Evolutionary conservation across 30 jellyfish, hydroid and myxozoan species (phyloP), one percentile per base, ranked within the genome.

Genomic region (Cassiopea xamachana): DNA sequence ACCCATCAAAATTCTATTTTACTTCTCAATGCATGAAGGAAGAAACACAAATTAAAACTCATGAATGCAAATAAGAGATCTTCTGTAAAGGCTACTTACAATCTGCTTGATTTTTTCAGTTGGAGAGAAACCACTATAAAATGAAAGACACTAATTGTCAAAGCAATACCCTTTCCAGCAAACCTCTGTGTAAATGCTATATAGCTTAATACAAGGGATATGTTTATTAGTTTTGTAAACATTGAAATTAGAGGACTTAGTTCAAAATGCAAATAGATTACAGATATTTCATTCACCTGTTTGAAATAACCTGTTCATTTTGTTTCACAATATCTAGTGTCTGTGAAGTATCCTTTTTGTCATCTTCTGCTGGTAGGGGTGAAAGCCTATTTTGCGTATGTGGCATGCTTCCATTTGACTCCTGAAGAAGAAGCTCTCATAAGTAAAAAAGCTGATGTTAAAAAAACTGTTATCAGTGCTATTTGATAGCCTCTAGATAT

Each of bases 51-150:
- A 55, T 10, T 10, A 55, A 55, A 0, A 55, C 12, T 3, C 7
- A 55, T 55, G 10, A 55, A 55, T 3, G 12, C 64, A 55, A 55
- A 55, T 55, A 3, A 10, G 7, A 55, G 64, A 55, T 10, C 7
- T 10, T 55, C 12, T 10, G 12, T 55, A 10, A 3, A 55, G 12
- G 12, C 10, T 55, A 91, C 97, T 91, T 60, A 91, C 97, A 79
- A 84, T 84, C 48, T 91, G 94, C 73, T 85, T 91, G 48, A 91
- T 78, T 79, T 91, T 91, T 47, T 91, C 97, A 7, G 94, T 94
- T 17, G 97, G 92, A 2, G 97, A 91, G 51, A 91, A 77, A 47
- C 79, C 87, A 49, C 97, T 91, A 51, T 18, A 43, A 75, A 27
- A 89, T 14, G 72, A 79, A 89, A 49, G 50, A 46, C 0, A 3